Conservation (phyloP, 2,888 invertebrate genomes). For the Sphinx pinastri region DNA sequence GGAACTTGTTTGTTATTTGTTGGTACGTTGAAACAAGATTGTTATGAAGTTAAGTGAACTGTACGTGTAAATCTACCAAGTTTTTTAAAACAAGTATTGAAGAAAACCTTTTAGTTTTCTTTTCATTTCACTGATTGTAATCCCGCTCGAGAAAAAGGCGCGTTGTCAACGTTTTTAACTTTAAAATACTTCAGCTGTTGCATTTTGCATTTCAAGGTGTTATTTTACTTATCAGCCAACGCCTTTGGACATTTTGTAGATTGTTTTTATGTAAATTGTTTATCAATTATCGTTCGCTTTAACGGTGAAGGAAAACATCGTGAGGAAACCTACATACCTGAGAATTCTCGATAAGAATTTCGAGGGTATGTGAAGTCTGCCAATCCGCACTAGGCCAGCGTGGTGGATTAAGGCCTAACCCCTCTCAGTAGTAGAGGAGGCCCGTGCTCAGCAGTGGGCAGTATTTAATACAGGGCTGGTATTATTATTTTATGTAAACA, state of each 20-base stretch:
- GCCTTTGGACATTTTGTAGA: not conserved
- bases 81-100: constrained; percentile 3
- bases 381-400: no score
- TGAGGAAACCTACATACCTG: no score
- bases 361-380: no score
- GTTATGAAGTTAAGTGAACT: constrained; percentile 18
- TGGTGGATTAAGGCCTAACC: no score
- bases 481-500: no score
- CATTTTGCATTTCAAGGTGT: not conserved
- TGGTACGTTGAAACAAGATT: not conserved
- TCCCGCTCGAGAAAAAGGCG: not conserved
- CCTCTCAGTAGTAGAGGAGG: no score
- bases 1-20: constrained; percentile 20
- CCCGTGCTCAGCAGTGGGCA: no score
- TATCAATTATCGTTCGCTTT: no score
- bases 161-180: not conserved
- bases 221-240: not conserved
- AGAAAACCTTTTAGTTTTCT: constrained; percentile 6
- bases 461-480: no score
- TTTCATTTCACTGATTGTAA: constrained; percentile 5
- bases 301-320: no score
- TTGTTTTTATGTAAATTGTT: no score
- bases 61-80: not conserved
- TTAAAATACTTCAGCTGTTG: not conserved
- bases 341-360: no score